phyloP scores from a whole-genome alignment of 1,140 invertebrate species.

The Drosophila teissieri region DNA sequence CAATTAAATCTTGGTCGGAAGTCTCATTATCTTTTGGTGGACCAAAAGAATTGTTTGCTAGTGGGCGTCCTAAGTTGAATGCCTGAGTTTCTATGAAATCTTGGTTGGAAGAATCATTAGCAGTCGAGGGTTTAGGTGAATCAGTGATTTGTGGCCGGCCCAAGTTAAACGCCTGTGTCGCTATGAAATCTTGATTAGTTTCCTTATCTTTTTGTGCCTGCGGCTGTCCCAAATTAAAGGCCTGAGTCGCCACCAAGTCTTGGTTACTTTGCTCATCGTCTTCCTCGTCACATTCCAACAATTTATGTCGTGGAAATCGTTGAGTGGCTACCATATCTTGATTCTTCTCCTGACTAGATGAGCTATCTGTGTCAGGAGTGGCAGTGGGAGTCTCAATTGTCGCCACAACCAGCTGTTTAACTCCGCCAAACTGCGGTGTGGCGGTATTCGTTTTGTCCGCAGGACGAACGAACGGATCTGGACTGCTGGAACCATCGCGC shows the following conservation, averaged over 20 bases:
- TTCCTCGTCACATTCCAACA: not conserved
- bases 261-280: not conserved
- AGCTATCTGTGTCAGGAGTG: slow-evolving; percentile 16
- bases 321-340: slow-evolving; percentile 42
- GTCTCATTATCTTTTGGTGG: not conserved
- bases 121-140: not conserved
- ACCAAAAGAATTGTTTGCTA: no score
- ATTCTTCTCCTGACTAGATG: not conserved
- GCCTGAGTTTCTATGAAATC: slow-evolving; percentile 41
- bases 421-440: slow-evolving; percentile 30
- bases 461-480: not conserved
- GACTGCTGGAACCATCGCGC: not conserved
- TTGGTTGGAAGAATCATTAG: slow-evolving; percentile 1
- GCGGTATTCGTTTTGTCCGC: slow-evolving; percentile 1
- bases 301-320: slow-evolving; percentile 6
- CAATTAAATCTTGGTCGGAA: slow-evolving; percentile 33
- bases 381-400: slow-evolving; percentile 43
- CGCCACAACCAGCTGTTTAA: slow-evolving; percentile 22
- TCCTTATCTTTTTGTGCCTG: not conserved
- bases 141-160: not conserved
- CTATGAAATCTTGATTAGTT: slow-evolving; percentile 35
- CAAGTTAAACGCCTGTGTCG: slow-evolving; percentile 35
- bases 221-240: not conserved
- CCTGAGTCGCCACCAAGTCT: slow-evolving; percentile 50
- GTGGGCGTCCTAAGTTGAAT: slow-evolving; percentile 4